Evolutionary conservation across 2,113 vertebrate species (phyloP).

Genomic region (Scalopus aquaticus): DNA sequence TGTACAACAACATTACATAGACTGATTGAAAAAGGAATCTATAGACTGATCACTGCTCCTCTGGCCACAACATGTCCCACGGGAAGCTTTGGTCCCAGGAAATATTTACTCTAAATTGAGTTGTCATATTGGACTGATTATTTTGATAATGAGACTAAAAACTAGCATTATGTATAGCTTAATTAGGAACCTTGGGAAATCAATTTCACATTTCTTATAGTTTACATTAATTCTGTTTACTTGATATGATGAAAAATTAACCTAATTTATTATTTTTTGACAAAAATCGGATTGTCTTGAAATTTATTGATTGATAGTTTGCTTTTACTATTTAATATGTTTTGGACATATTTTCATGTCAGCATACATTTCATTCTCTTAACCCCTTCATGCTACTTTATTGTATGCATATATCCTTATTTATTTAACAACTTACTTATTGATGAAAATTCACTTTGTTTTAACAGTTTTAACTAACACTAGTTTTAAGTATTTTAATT

Average conservation of each 20-base stretch:
- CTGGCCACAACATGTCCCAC: fast-evolving
- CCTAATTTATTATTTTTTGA: neutral
- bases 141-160: slow-evolving; percentile 18
- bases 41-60: neutral
- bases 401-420: neutral
- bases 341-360: neutral
- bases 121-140: neutral
- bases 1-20: neutral
- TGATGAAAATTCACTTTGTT: neutral
- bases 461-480: neutral
- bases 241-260: neutral
- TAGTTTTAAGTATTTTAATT: neutral
- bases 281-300: neutral
- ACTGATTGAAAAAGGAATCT: too few relatives aligned
- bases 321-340: neutral
- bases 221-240: neutral
- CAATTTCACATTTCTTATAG: neutral
- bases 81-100: neutral
- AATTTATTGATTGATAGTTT: neutral
- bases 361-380: neutral
- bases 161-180: neutral
- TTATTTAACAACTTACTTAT: neutral
- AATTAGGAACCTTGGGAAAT: neutral
- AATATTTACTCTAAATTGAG: neutral
- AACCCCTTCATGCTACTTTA: neutral